Percentiles rank a stretch among this genome's conserved stretches.
These are phyloP conservation scores for Callinectes sapidus DNA, from an alignment of 2,888 invertebrate genomes.

Conservation along the genomic window DNA sequence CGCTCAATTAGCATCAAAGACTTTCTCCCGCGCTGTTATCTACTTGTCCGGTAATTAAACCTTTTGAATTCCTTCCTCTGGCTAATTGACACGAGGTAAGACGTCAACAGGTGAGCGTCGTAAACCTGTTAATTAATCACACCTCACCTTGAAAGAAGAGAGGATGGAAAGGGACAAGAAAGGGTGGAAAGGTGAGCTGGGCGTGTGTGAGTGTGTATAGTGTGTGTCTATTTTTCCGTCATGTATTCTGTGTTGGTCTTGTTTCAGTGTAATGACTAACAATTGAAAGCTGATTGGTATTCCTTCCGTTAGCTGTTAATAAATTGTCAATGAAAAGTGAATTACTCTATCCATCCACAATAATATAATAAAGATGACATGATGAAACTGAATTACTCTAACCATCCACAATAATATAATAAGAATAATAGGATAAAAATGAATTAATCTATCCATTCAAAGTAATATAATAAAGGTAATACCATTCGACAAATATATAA, in stretches of 20 bases:
- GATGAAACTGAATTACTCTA: neutral
- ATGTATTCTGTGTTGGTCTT: neutral
- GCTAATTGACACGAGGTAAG: neutral
- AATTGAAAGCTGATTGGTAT: neutral
- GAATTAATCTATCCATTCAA: too few species aligned
- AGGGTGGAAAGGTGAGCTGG: neutral
- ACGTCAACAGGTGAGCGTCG: constrained; percentile 4
- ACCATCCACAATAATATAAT: neutral
- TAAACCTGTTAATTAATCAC: neutral
- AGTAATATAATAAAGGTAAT: neutral
- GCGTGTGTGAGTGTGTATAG: neutral
- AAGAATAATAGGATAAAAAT: too few species aligned
- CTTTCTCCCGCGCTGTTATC: constrained; percentile 5
- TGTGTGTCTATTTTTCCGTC: neutral
- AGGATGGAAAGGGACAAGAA: neutral
- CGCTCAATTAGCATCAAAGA: constrained; percentile 13
- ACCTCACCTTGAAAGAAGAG: constrained; percentile 12
- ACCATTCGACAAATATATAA: neutral
- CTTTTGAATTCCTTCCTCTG: constrained; percentile 5
- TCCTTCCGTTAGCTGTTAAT: neutral
- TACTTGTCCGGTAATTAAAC: constrained; percentile 20
- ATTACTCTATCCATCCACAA: too few species aligned
- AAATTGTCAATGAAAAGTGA: neutral
- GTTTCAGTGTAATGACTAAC: neutral
- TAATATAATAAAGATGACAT: too few species aligned